Evolutionary conservation across 2,888 invertebrate species (phyloP), one percentile per base, ranked within the genome.

Genomic region (Cosmorhoe ocellata): DNA sequence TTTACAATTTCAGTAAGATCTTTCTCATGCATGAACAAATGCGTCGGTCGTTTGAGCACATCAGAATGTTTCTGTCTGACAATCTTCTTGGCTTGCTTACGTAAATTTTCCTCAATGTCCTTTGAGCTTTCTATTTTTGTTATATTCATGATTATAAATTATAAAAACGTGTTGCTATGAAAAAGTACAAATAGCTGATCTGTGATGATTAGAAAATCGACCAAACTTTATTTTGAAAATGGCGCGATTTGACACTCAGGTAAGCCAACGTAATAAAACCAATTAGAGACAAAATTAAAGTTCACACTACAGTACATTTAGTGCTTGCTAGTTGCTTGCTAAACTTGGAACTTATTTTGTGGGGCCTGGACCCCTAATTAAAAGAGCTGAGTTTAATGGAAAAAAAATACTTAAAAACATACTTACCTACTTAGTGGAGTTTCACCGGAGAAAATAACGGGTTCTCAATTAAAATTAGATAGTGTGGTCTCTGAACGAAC

Each of bases 1-100:
- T 92, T 89, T 80, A 93, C 93, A 57, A 93, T 92, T 65, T 84
- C 82, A 31, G 79, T 79, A 4, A 93, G 79, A 56, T 77, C 82
- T 77, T 91, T 92, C 54, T 92, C 92, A 61, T 93, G 92, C 83
- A 92, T 84, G 71, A 92, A 92, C 40, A 93, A 68, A 78, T 90
- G 90, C 2, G 90, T 88, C 6, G 74, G 75, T 63, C 76, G 76
- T 67, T 81, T 82, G 26, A 74, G 63, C 7, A 62, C 51, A 12
- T 77, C 69, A 4, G 61, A 63, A 57, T 64, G 65, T 66, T 79
- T 87, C 48, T 77, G 76, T 47, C 67, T 76, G 6, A 79, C 60
- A 10, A 89, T 63, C 61, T 76, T 81, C 64, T 79, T 86, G 1
- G 87, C 88, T 71, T 85, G 74, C 58, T 80, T 81, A 2, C 81